Base-by-base conservation (phyloP, 2,888 invertebrate species). In the Nomada goodeniana region DNA sequence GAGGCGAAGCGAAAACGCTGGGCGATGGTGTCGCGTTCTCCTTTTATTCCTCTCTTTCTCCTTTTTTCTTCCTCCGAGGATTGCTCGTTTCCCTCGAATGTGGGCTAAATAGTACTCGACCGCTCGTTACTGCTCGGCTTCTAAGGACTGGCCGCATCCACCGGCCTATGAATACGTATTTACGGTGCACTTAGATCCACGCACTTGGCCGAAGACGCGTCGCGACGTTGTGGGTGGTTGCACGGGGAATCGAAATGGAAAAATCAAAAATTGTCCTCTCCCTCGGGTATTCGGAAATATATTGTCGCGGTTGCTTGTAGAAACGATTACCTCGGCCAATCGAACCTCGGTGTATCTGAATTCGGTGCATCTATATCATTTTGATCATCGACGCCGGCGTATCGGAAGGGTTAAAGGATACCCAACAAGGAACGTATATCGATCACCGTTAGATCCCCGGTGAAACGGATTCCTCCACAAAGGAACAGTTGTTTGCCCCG, bases 401-500 rank as follows among this genome's bases (percentile, higher is more conserved):
- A 7, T 7, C 36, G 36, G 36, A 36, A 36, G 36, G 36, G 36
- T 36, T 36, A 36, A 36, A 36, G 36, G 36, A 36, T 36, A 36
- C 7, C 9, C 36, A 36, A 7, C 7, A 36, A 18, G n/a, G n/a
- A 53, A 53, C n/a, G n/a, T 2, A 4, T 9, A 57, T 29, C 13
- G 2, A 60, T 15, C 47, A 26, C 29, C 10, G 36, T 36, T 20
- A n/a, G 36, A 36, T 52, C 23, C 23, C 10, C 57, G 11, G 26
- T 52, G 70, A 71, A 52, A 52, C 20, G 60, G 20, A 61, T 23
- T 61, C 36, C 36, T 7, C 20, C 11, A 53, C 52, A 36, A 68
- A 68, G 44, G 78, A 72, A 80, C 78, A 63, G 72, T 78, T 55
- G 80, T 67, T 11, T 26, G 0, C 61, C 20, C 26, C 26, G 20